A percentile compares a stretch with the other conserved stretches of the same genome.
phyloP scores from a whole-genome alignment of 2,797 vertebrate species.

The Cheirogaleus major region DNA sequence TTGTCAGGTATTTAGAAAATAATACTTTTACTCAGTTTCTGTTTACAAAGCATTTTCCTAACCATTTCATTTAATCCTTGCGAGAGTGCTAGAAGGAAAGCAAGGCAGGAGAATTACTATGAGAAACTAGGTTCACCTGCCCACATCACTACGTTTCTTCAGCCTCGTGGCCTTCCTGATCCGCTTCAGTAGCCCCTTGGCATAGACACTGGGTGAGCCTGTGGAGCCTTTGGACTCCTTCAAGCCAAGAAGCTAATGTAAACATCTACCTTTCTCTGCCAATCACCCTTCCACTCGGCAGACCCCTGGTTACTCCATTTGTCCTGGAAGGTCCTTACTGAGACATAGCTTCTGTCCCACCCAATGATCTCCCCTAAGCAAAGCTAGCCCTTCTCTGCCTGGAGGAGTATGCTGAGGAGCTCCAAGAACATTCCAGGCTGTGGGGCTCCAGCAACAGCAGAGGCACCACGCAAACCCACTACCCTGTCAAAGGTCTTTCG shows the following conservation, averaged over 20 bases:
- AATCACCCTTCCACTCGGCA: neutral
- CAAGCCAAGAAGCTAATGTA: neutral
- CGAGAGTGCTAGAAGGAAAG: neutral
- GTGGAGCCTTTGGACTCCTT: neutral
- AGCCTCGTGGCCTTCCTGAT: neutral
- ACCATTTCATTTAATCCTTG: neutral
- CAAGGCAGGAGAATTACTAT: neutral
- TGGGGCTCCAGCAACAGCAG: neutral
- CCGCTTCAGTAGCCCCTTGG: neutral
- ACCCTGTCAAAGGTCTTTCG: neutral
- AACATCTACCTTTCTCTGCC: neutral
- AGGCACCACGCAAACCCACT: neutral
- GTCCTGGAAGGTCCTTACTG: neutral
- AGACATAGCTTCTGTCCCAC: neutral
- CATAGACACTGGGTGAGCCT: neutral
- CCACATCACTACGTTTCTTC: fast-evolving
- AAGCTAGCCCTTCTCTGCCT: neutral
- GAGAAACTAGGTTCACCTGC: neutral
- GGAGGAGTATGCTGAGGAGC: neutral
- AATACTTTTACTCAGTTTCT: neutral
- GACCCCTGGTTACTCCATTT: neutral
- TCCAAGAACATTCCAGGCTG: neutral
- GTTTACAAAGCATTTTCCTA: neutral
- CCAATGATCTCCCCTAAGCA: neutral
- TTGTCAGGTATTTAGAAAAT: neutral